Percentiles rank a stretch among this genome's conserved stretches.
Conservation (phyloP, 1,140 invertebrate genomes). For the Anastrepha obliqua region DNA sequence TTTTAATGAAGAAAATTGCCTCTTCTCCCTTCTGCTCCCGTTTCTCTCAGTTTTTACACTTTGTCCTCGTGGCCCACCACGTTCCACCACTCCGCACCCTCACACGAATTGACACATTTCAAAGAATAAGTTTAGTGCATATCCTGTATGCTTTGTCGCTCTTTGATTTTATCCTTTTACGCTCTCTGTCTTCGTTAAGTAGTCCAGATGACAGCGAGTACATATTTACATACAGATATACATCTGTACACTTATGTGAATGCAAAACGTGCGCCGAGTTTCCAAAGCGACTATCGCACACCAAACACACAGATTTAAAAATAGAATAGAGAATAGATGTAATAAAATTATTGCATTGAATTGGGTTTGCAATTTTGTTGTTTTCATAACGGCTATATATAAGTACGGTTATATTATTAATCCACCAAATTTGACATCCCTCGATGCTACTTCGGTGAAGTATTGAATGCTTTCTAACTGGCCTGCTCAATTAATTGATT, state of each 20-base stretch:
- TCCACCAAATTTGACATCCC: too few species aligned
- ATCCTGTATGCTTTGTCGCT: background rate
- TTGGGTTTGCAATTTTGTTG: too few species aligned
- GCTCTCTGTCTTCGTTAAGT: conserved; percentile 17
- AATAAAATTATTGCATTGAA: too few species aligned
- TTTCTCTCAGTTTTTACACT: background rate
- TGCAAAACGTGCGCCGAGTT: too few species aligned
- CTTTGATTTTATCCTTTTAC: background rate
- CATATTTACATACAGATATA: background rate
- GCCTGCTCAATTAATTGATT: too few species aligned
- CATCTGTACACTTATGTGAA: background rate
- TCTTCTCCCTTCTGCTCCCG: background rate
- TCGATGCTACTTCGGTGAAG: too few species aligned
- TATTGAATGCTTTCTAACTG: too few species aligned
- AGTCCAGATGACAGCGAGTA: background rate
- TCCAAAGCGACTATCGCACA: background rate
- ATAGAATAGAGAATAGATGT: too few species aligned
- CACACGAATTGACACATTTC: background rate
- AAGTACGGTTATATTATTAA: too few species aligned
- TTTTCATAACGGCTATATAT: too few species aligned
- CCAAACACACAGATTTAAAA: too few species aligned
- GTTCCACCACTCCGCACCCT: background rate
- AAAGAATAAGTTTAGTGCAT: background rate
- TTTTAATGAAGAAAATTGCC: background rate
- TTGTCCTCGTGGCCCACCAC: background rate